phyloP scores from a whole-genome alignment of 2,888 invertebrate genomes.

The Cyclophora albipunctata region DNA sequence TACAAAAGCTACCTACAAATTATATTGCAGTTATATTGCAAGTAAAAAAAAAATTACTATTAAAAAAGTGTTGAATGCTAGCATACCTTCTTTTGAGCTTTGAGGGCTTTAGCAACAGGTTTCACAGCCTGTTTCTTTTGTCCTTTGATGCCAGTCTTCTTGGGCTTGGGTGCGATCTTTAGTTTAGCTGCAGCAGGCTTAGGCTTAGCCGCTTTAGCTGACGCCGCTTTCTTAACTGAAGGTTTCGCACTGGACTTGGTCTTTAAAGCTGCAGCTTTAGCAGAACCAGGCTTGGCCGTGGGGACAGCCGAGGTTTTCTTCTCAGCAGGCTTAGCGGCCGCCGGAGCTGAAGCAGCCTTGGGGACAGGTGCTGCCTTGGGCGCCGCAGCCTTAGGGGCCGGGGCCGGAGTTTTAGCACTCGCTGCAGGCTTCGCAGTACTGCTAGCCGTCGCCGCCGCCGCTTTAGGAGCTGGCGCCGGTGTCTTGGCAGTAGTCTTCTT shows the following conservation, averaged over 20 bases:
- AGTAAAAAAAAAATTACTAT: too few relatives aligned
- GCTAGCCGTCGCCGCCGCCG: slow-evolving; percentile 57
- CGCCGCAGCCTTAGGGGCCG: slow-evolving; percentile 59
- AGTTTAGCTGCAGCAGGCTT: slow-evolving; percentile 69
- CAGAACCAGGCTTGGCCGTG: slow-evolving; percentile 70
- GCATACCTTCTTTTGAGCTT: slow-evolving; percentile 88
- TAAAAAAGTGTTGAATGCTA: neutral
- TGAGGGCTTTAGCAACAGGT: slow-evolving; percentile 85
- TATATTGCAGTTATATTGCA: too few relatives aligned
- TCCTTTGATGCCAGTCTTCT: slow-evolving; percentile 74
- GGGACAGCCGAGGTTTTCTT: slow-evolving; percentile 57
- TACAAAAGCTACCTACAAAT: too few relatives aligned
- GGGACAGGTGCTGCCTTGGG: slow-evolving; percentile 66
- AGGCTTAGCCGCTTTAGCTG: slow-evolving; percentile 63
- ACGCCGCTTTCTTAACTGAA: slow-evolving; percentile 68
- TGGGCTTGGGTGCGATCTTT: slow-evolving; percentile 71
- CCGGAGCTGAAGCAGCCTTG: slow-evolving; percentile 64
- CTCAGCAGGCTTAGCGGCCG: slow-evolving; percentile 62
- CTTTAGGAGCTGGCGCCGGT: slow-evolving; percentile 62
- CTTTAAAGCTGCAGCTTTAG: slow-evolving; percentile 68
- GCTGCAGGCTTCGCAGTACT: slow-evolving; percentile 66
- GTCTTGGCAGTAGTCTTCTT: slow-evolving; percentile 63
- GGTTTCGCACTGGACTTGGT: slow-evolving; percentile 70
- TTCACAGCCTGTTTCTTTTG: slow-evolving; percentile 68
- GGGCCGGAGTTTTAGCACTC: slow-evolving; percentile 18